phyloP scores from a whole-genome alignment of 2,888 invertebrate species.

The Argyresthia goedartella region DNA sequence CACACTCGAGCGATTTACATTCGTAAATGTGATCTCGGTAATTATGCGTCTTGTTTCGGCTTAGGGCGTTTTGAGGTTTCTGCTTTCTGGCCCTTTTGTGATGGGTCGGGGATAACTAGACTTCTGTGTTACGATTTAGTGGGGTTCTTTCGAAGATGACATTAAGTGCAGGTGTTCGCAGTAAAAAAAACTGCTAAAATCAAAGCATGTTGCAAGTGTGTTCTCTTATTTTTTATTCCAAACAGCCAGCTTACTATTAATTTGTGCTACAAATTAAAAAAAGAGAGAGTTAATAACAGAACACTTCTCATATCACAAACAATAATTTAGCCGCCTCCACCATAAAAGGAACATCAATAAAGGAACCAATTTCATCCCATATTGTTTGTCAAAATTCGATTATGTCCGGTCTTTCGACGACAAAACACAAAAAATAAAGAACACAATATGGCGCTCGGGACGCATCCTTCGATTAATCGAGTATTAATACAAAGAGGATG shows the following conservation, averaged over 20 bases:
- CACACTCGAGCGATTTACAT: conserved; percentile 50
- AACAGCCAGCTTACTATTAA: no score
- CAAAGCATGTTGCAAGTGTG: no score
- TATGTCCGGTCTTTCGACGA: conserved; percentile 48
- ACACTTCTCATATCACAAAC: neutral
- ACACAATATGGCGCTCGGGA: conserved; percentile 28
- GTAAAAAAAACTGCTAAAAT: no score
- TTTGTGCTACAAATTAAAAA: no score
- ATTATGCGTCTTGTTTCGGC: conserved; percentile 56
- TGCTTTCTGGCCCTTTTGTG: conserved; percentile 12
- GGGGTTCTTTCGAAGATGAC: neutral
- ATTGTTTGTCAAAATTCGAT: conserved; percentile 67
- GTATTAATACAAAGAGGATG: conserved; percentile 24
- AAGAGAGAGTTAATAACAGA: no score
- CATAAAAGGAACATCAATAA: conserved; percentile 48
- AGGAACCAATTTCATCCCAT: conserved; percentile 58
- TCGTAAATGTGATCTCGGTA: conserved; percentile 59
- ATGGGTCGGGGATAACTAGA: conserved; percentile 17
- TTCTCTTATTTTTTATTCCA: no score
- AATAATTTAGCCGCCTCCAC: conserved; percentile 30
- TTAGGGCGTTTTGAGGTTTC: conserved; percentile 31
- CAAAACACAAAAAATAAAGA: conserved; percentile 32
- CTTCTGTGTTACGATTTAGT: conserved; percentile 35
- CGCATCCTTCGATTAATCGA: conserved; percentile 37
- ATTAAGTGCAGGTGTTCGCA: no score